Conservation (phyloP, 2,797 vertebrate species). For the Benthosema pterotum region DNA sequence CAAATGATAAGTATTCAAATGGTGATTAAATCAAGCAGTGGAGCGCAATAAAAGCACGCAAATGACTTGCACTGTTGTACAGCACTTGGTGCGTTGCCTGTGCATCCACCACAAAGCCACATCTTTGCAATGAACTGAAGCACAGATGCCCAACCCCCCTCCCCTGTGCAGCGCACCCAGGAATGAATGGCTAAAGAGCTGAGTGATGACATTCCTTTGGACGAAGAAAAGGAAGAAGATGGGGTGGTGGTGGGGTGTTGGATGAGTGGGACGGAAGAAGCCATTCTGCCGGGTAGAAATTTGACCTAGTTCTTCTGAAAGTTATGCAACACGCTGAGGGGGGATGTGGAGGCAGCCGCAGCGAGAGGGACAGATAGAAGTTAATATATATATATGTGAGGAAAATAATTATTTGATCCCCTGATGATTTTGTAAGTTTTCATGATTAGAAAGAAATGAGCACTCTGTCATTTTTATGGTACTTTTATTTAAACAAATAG, state of each 20-base stretch:
- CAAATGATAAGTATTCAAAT: constrained; percentile 33
- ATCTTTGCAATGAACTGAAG: not conserved
- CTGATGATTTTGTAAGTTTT: too few species aligned
- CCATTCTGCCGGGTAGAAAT: constrained; percentile 15
- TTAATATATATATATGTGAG: too few species aligned
- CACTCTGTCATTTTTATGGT: too few species aligned
- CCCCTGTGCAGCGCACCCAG: not conserved
- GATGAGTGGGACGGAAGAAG: constrained; percentile 5
- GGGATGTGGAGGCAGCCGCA: constrained; percentile 10
- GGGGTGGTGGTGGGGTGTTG: too few species aligned
- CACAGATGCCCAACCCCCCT: not conserved
- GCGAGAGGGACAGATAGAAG: constrained; percentile 2
- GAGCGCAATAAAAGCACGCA: not conserved
- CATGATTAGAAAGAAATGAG: too few species aligned
- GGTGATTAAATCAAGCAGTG: constrained; percentile 10
- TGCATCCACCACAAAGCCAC: not conserved
- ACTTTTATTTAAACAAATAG: too few species aligned
- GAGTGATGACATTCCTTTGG: constrained; percentile 47
- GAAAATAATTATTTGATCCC: too few species aligned
- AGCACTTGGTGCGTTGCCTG: not conserved
- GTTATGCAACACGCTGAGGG: constrained; percentile 33
- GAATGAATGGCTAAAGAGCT: constrained; percentile 27
- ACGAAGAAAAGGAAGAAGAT: constrained; percentile 13
- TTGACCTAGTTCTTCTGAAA: constrained; percentile 47
- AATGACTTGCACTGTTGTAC: not conserved